Evolutionary conservation across 2,888 invertebrate genomes (phyloP), one percentile per base, ranked within the genome.

Genomic region (Cyaniris semiargus): DNA sequence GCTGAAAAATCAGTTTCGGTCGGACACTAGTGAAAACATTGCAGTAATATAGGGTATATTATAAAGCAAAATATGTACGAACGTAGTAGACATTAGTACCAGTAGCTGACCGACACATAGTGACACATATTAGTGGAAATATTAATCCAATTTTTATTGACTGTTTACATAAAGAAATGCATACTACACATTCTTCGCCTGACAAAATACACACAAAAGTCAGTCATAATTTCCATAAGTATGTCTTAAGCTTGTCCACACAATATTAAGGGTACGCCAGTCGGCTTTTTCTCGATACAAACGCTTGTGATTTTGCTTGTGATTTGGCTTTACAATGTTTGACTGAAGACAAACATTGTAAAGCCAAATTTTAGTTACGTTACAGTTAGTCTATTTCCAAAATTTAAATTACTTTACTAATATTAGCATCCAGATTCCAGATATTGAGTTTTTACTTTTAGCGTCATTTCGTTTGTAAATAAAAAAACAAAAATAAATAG

Each of bases 201-300:
- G 74, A 48, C 74, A 74, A 44, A 72, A 18, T 53, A 18, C 53
- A 74, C 48, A 74, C 53, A 74, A 48, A 23, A 74, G 7, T 48
- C 74, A 72, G 15, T 74, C 27, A 53, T 53, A 74, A 74, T 53
- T 44, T 13, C 31, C 21, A 74, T 27, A 74, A 74, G 23, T 53
- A 27, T n/a, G 23, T 53, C n/a, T 31, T 18, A 15, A 53, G 48
- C 53, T 44, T 72, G 72, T 72, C 72, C 31, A 23, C 74, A 74
- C 23, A 27, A 8, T 53, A 23, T 74, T 13, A 71, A 71, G 34
- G 21, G 3, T 38, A 18, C 53, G 15, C 5, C 53, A 53, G 18
- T 53, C 18, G 4, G 53, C 13, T 15, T 48, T 15, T 15, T 4
- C 48, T 44, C 44, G 3, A 2, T 44, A 48, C 48, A 48, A 15